Evolutionary conservation across 2,888 invertebrate species (phyloP).

Genomic region (Coronaproctus castanopsis): DNA sequence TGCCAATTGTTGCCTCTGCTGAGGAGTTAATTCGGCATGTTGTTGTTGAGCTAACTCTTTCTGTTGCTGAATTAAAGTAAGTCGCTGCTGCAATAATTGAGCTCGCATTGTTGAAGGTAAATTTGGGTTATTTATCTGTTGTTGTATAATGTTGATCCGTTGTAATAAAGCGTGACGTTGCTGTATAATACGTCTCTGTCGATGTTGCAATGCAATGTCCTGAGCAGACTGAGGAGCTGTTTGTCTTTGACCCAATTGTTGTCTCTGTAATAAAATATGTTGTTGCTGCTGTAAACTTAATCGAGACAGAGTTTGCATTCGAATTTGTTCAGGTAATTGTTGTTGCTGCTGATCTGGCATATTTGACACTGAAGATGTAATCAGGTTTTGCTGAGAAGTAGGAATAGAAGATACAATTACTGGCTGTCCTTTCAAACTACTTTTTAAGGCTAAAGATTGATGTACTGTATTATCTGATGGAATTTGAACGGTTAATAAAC

Average conservation of each 20-base stretch:
- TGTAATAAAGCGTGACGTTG: constrained; percentile 21
- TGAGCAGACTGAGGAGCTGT: constrained; percentile 18
- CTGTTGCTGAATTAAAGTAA: constrained; percentile 14
- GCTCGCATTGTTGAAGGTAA: constrained; percentile 24
- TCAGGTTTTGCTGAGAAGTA: constrained; percentile 11
- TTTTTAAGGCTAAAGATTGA: constrained; percentile 1
- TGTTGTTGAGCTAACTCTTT: constrained; percentile 11
- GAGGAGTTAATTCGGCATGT: constrained; percentile 13
- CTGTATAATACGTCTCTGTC: constrained; percentile 13
- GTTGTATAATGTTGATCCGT: constrained; percentile 19
- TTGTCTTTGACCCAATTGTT: constrained; percentile 16
- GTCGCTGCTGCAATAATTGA: constrained; percentile 25
- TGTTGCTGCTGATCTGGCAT: constrained; percentile 11
- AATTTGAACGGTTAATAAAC: constrained; percentile 10
- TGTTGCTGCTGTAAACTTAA: constrained; percentile 19
- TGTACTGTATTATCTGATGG: constrained; percentile 4
- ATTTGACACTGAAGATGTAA: constrained; percentile 1
- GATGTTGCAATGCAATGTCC: constrained; percentile 15
- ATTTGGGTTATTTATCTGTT: constrained; percentile 23
- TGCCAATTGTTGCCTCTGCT: constrained; percentile 13
- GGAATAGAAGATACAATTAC: constrained; percentile 14
- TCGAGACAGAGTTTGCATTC: constrained; percentile 13
- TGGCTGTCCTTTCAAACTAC: constrained; percentile 13
- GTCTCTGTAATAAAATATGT: constrained; percentile 23
- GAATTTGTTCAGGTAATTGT: constrained; percentile 5